Evolutionary conservation across 2,888 invertebrate species (phyloP).

Genomic region (Netelia virgata): DNA sequence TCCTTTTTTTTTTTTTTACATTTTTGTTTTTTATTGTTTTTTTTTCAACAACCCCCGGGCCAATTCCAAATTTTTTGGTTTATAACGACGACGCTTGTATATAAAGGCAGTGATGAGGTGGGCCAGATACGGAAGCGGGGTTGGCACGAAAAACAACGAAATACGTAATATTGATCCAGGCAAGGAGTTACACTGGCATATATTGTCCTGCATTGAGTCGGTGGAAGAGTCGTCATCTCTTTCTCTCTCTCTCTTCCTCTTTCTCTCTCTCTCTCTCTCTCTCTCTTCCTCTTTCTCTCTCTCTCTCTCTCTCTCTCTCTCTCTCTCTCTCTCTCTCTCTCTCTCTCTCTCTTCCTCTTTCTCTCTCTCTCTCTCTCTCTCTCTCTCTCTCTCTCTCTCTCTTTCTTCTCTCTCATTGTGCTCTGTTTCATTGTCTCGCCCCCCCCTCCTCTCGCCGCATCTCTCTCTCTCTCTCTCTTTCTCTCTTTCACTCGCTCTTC

Average conservation of each 20-base stretch:
- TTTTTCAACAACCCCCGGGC: slow-evolving; percentile 36
- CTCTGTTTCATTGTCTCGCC: slow-evolving; percentile 19
- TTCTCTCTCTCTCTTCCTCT: slow-evolving; percentile 32
- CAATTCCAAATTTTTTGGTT: slow-evolving; percentile 35
- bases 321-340: slow-evolving; percentile 30
- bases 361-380: slow-evolving; percentile 30
- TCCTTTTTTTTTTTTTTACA: not conserved
- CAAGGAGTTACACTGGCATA: slow-evolving; percentile 62
- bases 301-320: slow-evolving; percentile 4
- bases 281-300: slow-evolving; percentile 1
- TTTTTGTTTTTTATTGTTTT: not conserved
- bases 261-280: not conserved
- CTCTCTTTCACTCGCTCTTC: slow-evolving; percentile 47
- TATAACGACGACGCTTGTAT: slow-evolving; percentile 7
- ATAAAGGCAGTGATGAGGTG: slow-evolving; percentile 37
- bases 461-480: slow-evolving; percentile 42
- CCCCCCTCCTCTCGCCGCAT: slow-evolving; percentile 33
- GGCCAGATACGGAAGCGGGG: slow-evolving; percentile 44
- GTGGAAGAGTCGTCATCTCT: slow-evolving; percentile 35
- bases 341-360: not conserved
- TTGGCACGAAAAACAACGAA: slow-evolving; percentile 63
- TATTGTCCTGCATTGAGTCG: slow-evolving; percentile 57
- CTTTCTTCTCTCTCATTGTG: slow-evolving; percentile 52
- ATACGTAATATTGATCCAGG: slow-evolving; percentile 66
- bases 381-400: too few relatives aligned